Percentiles rank a stretch among this genome's conserved stretches.
phyloP scores from a whole-genome alignment of 2,113 vertebrate species.

The Tychaedon coryphoeus region DNA sequence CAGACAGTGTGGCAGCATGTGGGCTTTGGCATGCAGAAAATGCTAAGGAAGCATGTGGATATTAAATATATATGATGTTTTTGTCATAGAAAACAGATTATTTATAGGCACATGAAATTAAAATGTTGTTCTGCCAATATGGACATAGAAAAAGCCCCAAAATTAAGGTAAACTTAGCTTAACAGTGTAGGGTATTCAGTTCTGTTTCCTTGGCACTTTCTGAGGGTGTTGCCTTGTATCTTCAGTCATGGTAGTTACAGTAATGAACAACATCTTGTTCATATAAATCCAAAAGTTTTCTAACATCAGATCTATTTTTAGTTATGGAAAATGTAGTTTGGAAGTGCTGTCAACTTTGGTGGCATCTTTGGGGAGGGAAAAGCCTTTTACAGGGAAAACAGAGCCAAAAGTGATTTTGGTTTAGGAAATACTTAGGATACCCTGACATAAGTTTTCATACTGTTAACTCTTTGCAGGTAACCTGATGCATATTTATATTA shows the following conservation, averaged over 20 bases:
- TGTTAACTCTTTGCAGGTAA: background rate
- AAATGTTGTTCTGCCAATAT: conserved; percentile 18
- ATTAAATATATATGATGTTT: background rate
- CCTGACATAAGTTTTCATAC: background rate
- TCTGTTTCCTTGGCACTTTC: background rate
- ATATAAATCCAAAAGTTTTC: background rate
- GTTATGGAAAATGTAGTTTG: background rate
- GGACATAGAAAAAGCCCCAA: background rate
- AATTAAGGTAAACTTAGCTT: background rate
- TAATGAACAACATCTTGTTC: background rate
- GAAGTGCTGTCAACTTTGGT: background rate
- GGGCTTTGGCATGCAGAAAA: conserved; percentile 23
- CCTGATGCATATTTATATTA: background rate
- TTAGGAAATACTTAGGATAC: background rate
- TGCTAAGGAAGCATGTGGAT: background rate
- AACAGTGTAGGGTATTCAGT: background rate
- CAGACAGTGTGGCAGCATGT: background rate
- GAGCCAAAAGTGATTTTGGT: background rate
- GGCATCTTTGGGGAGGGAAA: background rate
- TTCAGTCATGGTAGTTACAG: background rate
- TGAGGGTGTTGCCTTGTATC: background rate
- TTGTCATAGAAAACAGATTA: background rate
- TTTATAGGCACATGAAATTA: conserved; percentile 12
- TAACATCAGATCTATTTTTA: background rate
- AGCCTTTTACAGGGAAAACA: background rate